phyloP scores from a whole-genome alignment of 2,888 invertebrate genomes.

The Amphipyra tragopoginis region DNA sequence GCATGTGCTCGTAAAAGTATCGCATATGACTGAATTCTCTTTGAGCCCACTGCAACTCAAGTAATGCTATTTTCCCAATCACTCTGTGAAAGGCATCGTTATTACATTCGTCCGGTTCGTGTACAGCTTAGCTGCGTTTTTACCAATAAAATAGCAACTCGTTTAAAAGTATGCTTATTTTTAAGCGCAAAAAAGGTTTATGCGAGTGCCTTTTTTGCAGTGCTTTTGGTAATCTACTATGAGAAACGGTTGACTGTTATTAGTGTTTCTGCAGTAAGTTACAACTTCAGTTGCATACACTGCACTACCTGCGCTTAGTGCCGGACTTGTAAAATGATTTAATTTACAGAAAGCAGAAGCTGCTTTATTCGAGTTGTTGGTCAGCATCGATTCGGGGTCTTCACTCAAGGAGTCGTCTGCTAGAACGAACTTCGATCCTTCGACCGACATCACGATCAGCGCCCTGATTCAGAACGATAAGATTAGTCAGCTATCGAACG shows the following conservation, averaged over 20 bases:
- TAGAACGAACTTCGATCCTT: no score
- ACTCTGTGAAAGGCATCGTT: conserved; percentile 53
- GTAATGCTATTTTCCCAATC: conserved; percentile 58
- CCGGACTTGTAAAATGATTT: no score
- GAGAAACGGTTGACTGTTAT: conserved; percentile 9
- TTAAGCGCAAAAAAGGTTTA: conserved; percentile 16
- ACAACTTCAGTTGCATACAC: neutral
- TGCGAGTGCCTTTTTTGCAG: conserved; percentile 3
- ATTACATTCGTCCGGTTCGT: conserved; percentile 35
- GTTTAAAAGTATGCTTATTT: conserved; percentile 15
- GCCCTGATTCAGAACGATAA: no score
- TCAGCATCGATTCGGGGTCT: no score
- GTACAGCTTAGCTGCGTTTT: conserved; percentile 29
- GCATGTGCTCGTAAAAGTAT: conserved; percentile 39
- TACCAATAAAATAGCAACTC: conserved; percentile 3
- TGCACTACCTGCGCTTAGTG: neutral
- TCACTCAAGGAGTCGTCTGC: no score
- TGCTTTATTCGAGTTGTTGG: no score
- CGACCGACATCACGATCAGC: no score
- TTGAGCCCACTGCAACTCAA: conserved; percentile 47
- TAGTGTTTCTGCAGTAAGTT: neutral
- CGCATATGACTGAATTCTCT: conserved; percentile 53
- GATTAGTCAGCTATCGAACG: no score
- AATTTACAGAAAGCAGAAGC: no score
- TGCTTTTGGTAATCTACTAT: conserved; percentile 12